phyloP scores from a whole-genome alignment of 2,113 vertebrate genomes.

The Chloropsis cyanopogon region DNA sequence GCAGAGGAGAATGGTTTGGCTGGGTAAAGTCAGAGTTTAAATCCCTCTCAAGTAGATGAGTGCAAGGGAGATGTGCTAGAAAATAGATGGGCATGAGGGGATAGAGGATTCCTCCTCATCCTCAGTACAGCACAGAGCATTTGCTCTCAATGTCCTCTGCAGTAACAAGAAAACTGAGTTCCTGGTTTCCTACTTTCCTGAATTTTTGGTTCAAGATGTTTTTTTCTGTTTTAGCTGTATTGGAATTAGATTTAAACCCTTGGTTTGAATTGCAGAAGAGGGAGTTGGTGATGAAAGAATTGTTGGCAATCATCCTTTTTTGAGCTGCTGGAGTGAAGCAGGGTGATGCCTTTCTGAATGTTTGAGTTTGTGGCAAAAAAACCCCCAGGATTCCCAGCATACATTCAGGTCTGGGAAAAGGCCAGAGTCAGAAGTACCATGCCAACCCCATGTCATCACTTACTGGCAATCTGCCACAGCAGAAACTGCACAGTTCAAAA shows the following conservation, averaged over 20 bases:
- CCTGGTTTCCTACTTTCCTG: neutral
- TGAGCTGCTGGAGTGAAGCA: neutral
- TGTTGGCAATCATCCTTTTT: neutral
- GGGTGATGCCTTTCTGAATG: neutral
- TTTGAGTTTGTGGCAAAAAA: neutral
- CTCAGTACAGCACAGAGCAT: neutral
- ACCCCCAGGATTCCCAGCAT: neutral
- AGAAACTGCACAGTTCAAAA: neutral
- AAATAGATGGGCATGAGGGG: accelerated
- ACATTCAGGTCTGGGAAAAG: neutral
- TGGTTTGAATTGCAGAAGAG: neutral
- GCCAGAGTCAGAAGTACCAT: neutral
- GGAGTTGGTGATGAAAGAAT: neutral
- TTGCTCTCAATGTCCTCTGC: neutral
- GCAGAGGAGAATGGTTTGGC: neutral
- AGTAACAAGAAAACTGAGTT: neutral
- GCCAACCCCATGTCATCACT: neutral
- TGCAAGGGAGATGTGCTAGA: neutral
- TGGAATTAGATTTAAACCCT: neutral
- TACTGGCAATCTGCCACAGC: neutral
- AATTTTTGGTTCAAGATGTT: neutral
- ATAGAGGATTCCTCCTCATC: neutral
- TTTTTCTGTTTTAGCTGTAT: neutral
- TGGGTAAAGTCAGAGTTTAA: neutral
- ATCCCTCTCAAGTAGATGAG: neutral